Evolutionary conservation across 2,888 invertebrate genomes (phyloP), one percentile per base, ranked within the genome.

Genomic region (Epinotia ramella): DNA sequence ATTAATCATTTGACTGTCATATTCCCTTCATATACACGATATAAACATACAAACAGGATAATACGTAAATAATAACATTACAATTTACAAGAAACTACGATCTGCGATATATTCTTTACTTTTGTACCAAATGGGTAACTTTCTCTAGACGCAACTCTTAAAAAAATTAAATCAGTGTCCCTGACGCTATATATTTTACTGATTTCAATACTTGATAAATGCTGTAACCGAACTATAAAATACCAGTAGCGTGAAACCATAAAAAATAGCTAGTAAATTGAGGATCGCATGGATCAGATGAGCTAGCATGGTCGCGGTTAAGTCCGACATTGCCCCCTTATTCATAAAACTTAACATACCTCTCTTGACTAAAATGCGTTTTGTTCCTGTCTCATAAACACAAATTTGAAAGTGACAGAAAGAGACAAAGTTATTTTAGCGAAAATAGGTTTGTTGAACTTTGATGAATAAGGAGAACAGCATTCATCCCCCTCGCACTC

Each of bases 101-200:
- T 63, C n/a, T 71, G 75, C 66, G 65, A 66, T 64, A 71, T 70
- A 60, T 13, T 69, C 28, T 18, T 76, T 56, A 62, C 49, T 44
- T 76, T 76, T 76, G 76, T 76, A 72, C 76, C 76, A 72, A 72
- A 76, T 72, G 71, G 76, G 76, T 76, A 76, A 76, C 76, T 56
- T 57, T 40, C 56, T 3, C 7, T 49, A 49, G 56, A 66, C 57
- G 12, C 12, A 56, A 44, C 40, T 44, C 63, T 66, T 66, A 66
- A 18, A 1, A 24, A 4, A 28, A 53, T 53, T 4, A 24, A 63
- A 63, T 28, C 16, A n/a, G 1, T 53, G 46, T 18, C 18, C 24
- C 24, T 65, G 24, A 13, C n/a, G 9, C 20, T n/a, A n/a, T n/a
- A n/a, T 53, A 3, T n/a, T 53, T 53, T 53, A 53, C 49, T n/a